Percentiles rank a stretch among this genome's conserved stretches.
Conservation (phyloP, 1,140 invertebrate genomes). For the Protaetia brevitarsis region DNA sequence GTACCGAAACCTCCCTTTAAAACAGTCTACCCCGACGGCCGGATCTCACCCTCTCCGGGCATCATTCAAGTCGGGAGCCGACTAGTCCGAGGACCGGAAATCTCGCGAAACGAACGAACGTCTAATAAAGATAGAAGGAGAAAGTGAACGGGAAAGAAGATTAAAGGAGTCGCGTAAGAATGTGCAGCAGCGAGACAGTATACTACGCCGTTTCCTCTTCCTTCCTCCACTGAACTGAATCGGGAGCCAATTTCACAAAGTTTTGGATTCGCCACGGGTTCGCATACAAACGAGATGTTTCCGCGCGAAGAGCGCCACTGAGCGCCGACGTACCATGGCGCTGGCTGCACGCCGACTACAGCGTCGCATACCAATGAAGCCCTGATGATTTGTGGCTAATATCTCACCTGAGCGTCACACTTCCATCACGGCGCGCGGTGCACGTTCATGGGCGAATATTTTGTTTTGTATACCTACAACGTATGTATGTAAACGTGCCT, state of each 20-base stretch:
- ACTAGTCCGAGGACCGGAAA: neutral
- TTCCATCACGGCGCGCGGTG: constrained; percentile 28
- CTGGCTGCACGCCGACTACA: constrained; percentile 19
- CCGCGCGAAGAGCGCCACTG: constrained; percentile 26
- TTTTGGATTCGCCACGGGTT: constrained; percentile 48
- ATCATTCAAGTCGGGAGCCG: constrained; percentile 17
- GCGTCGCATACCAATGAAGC: constrained; percentile 39
- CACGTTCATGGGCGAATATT: constrained; percentile 14
- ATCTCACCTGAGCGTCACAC: constrained; percentile 32
- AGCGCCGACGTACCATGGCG: constrained; percentile 21
- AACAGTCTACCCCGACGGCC: constrained; percentile 44
- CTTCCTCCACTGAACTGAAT: constrained; percentile 51
- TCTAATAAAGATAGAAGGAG: constrained; percentile 58
- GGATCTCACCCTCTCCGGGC: constrained; percentile 5
- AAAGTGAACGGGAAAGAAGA: constrained; percentile 63
- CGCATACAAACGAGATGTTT: constrained; percentile 50
- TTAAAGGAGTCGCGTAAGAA: constrained; percentile 47
- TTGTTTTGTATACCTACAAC: neutral
- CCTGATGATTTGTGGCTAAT: constrained; percentile 42
- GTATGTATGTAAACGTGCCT: constrained; percentile 12
- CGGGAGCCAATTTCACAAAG: constrained; percentile 53
- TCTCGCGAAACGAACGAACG: constrained; percentile 26
- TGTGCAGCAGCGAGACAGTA: constrained; percentile 20
- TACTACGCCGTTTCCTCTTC: constrained; percentile 41
- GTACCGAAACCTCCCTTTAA: constrained; percentile 1